Evolutionary conservation across 1,140 invertebrate species (phyloP), one percentile per base, ranked within the genome.

Genomic region (Drosophila bocqueti): DNA sequence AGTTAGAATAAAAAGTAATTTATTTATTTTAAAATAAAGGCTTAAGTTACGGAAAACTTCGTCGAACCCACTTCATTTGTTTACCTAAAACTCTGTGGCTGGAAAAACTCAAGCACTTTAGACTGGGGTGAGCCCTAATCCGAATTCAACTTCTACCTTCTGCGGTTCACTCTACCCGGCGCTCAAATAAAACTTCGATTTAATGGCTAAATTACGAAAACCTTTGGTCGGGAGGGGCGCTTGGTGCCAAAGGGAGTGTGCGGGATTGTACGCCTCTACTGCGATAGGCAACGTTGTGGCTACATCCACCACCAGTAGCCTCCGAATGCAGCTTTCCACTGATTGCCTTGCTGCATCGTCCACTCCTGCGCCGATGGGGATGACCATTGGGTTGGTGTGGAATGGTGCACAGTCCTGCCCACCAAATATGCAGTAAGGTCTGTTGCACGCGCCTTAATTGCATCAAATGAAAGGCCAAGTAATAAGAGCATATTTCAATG

Each of bases 191-290:
- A 83, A 91, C 76, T 74, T 55, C 68, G 50, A 76, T 86, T 91
- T 83, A 91, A 91, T 91, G 81, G 82, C 86, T 78, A 81, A 86
- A 91, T 91, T 91, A 91, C 80, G 71, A 45, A 47, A 50, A 38
- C 36, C 43, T 42, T 54, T 15, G 31, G 49, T 1, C 10, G 15
- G 47, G 16, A 42, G 62, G 31, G n/a, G 9, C 7, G 34, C 16
- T 11, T 24, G 24, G 8, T 72, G 26, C 50, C n/a, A 36, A 24
- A 45, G 24, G 60, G 16, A 45, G n/a, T 34, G 36, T 60, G 9
- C 49, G 42, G 61, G 21, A 66, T 58, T 49, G 34, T 50, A 42
- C 57, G 40, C 67, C 69, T 81, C 55, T 77, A 76, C 86, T 91
- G 80, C 74, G 76, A 77, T 77, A 63, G 76, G 74, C 71, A 86